Evolutionary conservation across 2,888 invertebrate species (phyloP).

Genomic region (Baronia brevicornis): DNA sequence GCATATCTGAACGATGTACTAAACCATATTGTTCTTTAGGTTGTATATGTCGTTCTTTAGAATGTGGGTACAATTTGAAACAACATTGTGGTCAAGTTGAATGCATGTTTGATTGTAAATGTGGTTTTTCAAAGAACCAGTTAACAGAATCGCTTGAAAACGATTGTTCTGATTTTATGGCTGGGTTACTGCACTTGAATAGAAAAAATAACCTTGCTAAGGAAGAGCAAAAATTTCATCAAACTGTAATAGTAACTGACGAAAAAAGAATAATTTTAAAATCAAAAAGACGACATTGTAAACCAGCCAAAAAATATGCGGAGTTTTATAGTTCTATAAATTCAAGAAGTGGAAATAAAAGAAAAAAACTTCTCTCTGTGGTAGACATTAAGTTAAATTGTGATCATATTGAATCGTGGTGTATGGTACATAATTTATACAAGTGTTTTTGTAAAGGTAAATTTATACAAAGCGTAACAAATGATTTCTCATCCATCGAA

Average conservation of each 20-base stretch:
- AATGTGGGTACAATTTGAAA: conserved; percentile 50
- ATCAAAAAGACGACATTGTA: conserved; percentile 72
- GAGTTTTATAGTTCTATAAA: conserved; percentile 61
- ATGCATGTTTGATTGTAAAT: conserved; percentile 76
- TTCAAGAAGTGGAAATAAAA: conserved; percentile 32
- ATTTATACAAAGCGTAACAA: conserved; percentile 30
- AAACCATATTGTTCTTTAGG: conserved; percentile 78
- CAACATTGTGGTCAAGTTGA: conserved; percentile 78
- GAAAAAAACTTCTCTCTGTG: conserved; percentile 32
- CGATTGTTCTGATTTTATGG: conserved; percentile 34
- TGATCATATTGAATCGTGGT: conserved; percentile 76
- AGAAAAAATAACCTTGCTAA: conserved; percentile 75
- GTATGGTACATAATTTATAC: conserved; percentile 79
- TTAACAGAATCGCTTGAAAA: conserved; percentile 33
- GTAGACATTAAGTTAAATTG: conserved; percentile 37
- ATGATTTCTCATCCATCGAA: conserved; percentile 4
- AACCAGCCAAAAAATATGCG: conserved; percentile 77
- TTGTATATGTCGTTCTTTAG: conserved; percentile 79
- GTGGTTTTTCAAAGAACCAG: conserved; percentile 48
- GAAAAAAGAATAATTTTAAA: conserved; percentile 80
- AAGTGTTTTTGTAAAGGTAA: conserved; percentile 78
- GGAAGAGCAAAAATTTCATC: conserved; percentile 83
- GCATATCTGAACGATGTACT: conserved; percentile 42
- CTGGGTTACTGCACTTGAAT: conserved; percentile 56
- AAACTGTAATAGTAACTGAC: conserved; percentile 80